phyloP scores from a whole-genome alignment of 2,888 invertebrate genomes.

The Ptilodon capucinus region DNA sequence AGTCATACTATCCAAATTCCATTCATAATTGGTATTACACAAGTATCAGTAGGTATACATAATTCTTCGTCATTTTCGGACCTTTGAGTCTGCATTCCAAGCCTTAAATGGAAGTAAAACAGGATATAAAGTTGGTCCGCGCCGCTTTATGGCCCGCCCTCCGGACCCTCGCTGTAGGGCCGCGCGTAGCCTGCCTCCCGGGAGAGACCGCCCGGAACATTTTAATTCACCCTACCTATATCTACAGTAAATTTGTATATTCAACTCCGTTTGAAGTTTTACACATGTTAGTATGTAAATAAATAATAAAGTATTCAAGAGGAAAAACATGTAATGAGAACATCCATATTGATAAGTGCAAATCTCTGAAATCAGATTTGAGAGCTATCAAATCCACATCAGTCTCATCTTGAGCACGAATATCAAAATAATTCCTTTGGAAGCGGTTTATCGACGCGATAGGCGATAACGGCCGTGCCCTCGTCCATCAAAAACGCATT shows the following conservation, averaged over 20 bases:
- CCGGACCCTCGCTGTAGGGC: slow-evolving; percentile 15
- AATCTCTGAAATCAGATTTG: slow-evolving; percentile 34
- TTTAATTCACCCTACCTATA: slow-evolving; percentile 19
- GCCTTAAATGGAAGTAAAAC: slow-evolving; percentile 59
- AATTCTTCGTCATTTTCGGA: neutral
- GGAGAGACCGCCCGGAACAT: slow-evolving; percentile 22
- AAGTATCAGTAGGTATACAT: neutral
- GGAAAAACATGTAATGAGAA: neutral
- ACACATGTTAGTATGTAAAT: neutral
- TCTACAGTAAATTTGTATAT: no score
- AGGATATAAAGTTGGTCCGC: slow-evolving; percentile 49
- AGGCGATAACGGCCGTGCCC: slow-evolving; percentile 63
- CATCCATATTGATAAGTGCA: slow-evolving; percentile 10
- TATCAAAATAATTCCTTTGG: slow-evolving; percentile 35
- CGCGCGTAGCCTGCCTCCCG: slow-evolving; percentile 29
- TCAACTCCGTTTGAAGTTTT: no score
- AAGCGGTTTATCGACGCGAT: slow-evolving; percentile 45
- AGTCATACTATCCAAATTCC: no score
- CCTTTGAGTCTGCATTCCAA: slow-evolving; percentile 7
- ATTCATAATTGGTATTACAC: no score
- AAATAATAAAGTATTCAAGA: slow-evolving; percentile 2
- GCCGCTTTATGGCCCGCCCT: slow-evolving; percentile 56
- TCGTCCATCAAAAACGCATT: slow-evolving; percentile 75
- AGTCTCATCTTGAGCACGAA: slow-evolving; percentile 35
- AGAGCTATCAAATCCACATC: slow-evolving; percentile 28